Percentiles rank a stretch among this genome's conserved stretches.
Conservation (phyloP, 64 coral and sea anemone genomes). For the Stichodactyla mertensii region DNA sequence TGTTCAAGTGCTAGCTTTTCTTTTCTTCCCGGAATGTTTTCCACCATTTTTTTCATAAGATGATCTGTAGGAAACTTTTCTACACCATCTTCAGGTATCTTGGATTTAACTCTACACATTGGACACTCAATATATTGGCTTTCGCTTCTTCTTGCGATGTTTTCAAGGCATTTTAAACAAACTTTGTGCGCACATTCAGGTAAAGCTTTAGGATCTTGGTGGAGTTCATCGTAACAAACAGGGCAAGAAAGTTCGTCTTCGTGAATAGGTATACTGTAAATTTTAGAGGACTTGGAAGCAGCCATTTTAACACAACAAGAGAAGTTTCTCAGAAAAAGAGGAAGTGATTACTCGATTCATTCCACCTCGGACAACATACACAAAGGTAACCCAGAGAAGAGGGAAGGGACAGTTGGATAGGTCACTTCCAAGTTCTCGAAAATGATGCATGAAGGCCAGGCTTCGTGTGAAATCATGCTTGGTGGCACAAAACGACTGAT, state of each 20-base stretch:
- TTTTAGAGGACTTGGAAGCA: neutral
- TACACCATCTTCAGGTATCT: neutral
- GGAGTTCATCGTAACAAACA: neutral
- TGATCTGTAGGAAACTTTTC: neutral
- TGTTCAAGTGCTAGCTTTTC: neutral
- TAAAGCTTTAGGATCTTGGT: neutral
- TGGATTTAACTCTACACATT: neutral
- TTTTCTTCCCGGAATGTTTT: slow-evolving; percentile 1
- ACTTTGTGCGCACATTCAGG: neutral
- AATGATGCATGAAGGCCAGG: too few relatives aligned
- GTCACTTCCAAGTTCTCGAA: too few relatives aligned
- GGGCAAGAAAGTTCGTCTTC: slow-evolving; percentile 9
- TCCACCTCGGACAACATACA: neutral
- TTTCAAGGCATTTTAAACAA: neutral
- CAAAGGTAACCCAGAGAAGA: neutral
- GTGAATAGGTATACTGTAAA: neutral
- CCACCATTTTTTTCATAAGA: neutral
- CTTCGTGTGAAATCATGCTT: too few relatives aligned
- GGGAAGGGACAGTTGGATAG: too few relatives aligned
- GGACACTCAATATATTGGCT: neutral
- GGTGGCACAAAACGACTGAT: too few relatives aligned
- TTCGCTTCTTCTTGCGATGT: neutral
- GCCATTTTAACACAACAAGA: neutral
- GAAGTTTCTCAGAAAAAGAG: neutral
- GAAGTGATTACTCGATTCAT: neutral